phyloP scores from a whole-genome alignment of 2,797 vertebrate genomes.

The Coregonus suidteri region DNA sequence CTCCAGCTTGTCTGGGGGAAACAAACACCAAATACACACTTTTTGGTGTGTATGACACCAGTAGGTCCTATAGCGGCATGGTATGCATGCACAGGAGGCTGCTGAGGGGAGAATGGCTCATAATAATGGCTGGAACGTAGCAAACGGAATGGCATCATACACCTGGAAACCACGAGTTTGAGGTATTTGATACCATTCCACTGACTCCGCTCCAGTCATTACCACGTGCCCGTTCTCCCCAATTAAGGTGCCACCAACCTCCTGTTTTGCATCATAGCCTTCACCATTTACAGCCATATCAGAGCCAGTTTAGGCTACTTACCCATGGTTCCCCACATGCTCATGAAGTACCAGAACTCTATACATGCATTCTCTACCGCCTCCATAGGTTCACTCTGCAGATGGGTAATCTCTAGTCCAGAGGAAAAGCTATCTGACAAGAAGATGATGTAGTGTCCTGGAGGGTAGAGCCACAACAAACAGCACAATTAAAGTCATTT shows the following conservation, averaged over 20 bases:
- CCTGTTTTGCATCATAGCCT: no score
- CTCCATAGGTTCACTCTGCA: constrained; percentile 74
- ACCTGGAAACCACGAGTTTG: no score
- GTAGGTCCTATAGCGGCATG: no score
- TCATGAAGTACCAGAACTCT: constrained; percentile 66
- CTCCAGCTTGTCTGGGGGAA: constrained; percentile 34
- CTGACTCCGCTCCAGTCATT: no score
- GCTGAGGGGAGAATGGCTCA: no score
- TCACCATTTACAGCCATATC: not conserved
- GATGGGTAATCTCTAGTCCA: constrained; percentile 25
- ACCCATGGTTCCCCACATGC: not conserved
- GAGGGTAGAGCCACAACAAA: constrained; percentile 10
- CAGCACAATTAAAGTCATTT: not conserved
- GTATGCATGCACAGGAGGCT: no score
- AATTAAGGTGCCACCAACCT: no score
- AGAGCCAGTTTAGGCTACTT: constrained; percentile 32
- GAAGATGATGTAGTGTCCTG: constrained; percentile 55
- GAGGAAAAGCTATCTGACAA: rapidly evolving
- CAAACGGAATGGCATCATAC: no score
- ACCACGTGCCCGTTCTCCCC: no score
- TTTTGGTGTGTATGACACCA: not conserved
- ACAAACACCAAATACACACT: constrained; percentile 6
- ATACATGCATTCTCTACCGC: constrained; percentile 69
- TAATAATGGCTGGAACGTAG: no score
- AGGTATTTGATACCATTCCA: no score